phyloP scores from a whole-genome alignment of 64 coral and sea anemone genomes.

The Porites lutea region DNA sequence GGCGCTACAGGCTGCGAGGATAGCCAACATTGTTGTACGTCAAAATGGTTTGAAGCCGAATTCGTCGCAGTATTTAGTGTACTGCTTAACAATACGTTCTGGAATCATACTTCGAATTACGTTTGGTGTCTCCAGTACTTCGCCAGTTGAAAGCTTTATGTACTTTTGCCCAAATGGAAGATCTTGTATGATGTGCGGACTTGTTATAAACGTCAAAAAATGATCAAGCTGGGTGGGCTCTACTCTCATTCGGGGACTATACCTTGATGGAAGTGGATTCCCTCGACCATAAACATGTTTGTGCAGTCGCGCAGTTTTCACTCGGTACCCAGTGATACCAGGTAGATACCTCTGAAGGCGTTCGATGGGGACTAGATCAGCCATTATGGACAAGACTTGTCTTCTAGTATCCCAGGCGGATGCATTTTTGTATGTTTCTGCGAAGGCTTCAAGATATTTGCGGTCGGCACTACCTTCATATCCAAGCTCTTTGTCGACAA shows the following conservation, averaged over 20 bases:
- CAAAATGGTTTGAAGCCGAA: constrained; percentile 27
- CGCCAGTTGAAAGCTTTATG: constrained; percentile 26
- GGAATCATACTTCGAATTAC: constrained; percentile 33
- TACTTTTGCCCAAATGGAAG: constrained; percentile 52
- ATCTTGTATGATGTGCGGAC: constrained; percentile 46
- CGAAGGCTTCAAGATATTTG: too few relatives aligned
- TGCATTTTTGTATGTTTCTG: too few relatives aligned
- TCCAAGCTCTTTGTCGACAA: too few relatives aligned
- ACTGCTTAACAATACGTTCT: constrained; percentile 33
- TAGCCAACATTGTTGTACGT: constrained; percentile 5
- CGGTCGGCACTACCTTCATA: too few relatives aligned
- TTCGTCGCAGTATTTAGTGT: constrained; percentile 1
- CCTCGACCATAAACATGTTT: constrained; percentile 35
- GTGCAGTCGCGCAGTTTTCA: constrained; percentile 47
- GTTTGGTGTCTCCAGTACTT: constrained; percentile 42
- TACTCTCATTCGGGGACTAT: constrained; percentile 1
- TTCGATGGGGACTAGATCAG: constrained; percentile 19
- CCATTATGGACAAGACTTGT: constrained; percentile 36
- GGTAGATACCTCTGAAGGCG: constrained; percentile 29
- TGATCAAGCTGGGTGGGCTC: constrained; percentile 40
- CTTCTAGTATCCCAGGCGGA: constrained; percentile 27
- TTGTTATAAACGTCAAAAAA: constrained; percentile 41
- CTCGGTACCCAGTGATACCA: constrained; percentile 33
- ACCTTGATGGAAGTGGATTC: background rate
- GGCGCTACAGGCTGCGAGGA: constrained; percentile 26